Evolutionary conservation across 2,113 vertebrate genomes (phyloP).

Genomic region (Nesogale talazaci): DNA sequence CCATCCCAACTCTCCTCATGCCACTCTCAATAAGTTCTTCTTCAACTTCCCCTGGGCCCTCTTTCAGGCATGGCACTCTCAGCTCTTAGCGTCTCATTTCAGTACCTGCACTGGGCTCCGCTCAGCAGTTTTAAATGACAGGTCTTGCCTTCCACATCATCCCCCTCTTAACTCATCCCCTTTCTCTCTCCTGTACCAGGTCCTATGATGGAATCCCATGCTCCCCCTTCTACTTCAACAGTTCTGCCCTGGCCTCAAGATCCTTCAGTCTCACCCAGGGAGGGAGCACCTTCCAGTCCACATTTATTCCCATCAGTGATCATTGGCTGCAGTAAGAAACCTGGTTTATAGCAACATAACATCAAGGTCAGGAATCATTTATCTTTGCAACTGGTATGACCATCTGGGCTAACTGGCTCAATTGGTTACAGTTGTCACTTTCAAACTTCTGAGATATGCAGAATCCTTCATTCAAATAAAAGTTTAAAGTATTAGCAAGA

Average conservation of each 20-base stretch:
- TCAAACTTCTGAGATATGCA: neutral
- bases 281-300: neutral
- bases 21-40: neutral
- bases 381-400: neutral
- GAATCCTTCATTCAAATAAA: constrained; percentile 2
- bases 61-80: neutral
- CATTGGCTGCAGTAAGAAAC: neutral
- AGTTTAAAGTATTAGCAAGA: neutral
- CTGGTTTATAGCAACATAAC: neutral
- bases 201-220: neutral
- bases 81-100: neutral
- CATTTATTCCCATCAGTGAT: neutral
- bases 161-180: neutral
- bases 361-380: neutral
- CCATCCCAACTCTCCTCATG: neutral
- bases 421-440: neutral
- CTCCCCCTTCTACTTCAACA: neutral
- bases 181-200: neutral
- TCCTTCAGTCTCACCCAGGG: neutral
- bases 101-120: neutral
- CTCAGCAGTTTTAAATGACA: neutral
- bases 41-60: neutral
- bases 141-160: neutral
- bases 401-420: neutral
- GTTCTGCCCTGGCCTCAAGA: neutral